Base-by-base conservation (phyloP, 2,113 vertebrate species). In the Esox niger region DNA sequence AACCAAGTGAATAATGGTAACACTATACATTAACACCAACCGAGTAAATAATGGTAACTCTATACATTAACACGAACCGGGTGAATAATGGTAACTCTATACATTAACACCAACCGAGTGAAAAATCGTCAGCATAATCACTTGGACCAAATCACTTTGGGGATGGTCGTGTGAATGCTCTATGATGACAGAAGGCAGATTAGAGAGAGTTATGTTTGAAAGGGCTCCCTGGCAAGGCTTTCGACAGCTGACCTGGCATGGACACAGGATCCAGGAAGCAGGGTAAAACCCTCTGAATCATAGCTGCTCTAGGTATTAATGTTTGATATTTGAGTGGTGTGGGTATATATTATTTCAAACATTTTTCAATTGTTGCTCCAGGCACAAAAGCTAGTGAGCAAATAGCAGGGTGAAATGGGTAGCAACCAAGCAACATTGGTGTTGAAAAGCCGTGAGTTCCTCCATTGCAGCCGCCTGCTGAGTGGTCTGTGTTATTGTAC, bases 151-250 rank as follows among this genome's bases (percentile, higher is more conserved):
- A 90, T 84, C 79, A 83, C 52, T 70, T 74, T 68, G 75, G 77
- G 72, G 83, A 85, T 80, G 79, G 82, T 83, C 77, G 81, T 76
- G 77, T 77, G 82, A 76, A 82, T 81, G 81, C 84, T 82, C 82
- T 77, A 59, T 71, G 77, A 84, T 89, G 86, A 90, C 85, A 85
- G 83, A 84, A 79, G 82, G 81, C 82, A 86, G 83, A 88, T 89
- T 89, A 88, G 86, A 66, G 84, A 80, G 85, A 89, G 86, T 90
- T 85, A 88, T 88, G 84, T 87, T 84, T 84, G 81, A 75, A 79
- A 79, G 77, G 77, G 79, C 79, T 83, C 83, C 76, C 77, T 89
- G 83, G 85, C 78, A 84, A 82, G 80, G 71, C 77, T 77, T 78
- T 62, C 75, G 76, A 82, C 70, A 84, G 83, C 80, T 79, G 82